Percentiles rank a stretch among this genome's conserved stretches.
Evolutionary conservation across 1,140 invertebrate species (phyloP).

Genomic region (Lasioglossum albipes): DNA sequence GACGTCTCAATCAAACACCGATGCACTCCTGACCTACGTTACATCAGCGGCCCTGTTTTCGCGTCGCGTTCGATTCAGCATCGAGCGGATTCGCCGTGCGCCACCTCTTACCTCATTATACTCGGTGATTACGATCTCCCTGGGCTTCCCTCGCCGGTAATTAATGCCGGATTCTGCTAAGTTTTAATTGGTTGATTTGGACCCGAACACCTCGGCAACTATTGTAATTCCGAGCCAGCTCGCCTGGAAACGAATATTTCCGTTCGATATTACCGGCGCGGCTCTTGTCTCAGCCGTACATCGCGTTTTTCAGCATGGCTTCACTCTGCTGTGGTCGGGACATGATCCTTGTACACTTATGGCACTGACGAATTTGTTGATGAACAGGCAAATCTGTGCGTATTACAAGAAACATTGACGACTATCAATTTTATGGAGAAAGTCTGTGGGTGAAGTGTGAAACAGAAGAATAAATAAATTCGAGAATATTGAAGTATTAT

Average conservation of each 20-base stretch:
- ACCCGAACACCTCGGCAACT: not conserved
- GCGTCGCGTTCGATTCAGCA: conserved; percentile 58
- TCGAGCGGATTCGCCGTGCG: conserved; percentile 16
- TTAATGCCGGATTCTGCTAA: conserved; percentile 39
- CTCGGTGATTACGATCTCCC: conserved; percentile 38
- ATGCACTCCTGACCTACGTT: conserved; percentile 63
- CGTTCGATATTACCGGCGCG: not conserved
- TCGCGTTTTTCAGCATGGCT: no score
- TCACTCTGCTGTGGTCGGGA: no score
- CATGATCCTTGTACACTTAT: no score
- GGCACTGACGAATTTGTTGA: no score
- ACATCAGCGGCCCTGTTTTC: conserved; percentile 56
- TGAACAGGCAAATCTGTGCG: no score
- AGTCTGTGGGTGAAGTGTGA: no score
- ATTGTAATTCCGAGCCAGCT: conserved; percentile 1
- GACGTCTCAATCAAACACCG: conserved; percentile 75
- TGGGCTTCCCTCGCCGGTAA: conserved; percentile 13
- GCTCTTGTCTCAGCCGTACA: no score
- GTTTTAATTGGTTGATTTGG: conserved; percentile 35
- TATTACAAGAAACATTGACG: no score
- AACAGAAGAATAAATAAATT: no score
- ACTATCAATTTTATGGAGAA: no score
- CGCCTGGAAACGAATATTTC: not conserved
- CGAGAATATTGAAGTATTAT: no score
- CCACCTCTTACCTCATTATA: conserved; percentile 46